Evolutionary conservation across 1,140 invertebrate genomes (phyloP), one percentile per base, ranked within the genome.

Genomic region (Danaus plexippus): DNA sequence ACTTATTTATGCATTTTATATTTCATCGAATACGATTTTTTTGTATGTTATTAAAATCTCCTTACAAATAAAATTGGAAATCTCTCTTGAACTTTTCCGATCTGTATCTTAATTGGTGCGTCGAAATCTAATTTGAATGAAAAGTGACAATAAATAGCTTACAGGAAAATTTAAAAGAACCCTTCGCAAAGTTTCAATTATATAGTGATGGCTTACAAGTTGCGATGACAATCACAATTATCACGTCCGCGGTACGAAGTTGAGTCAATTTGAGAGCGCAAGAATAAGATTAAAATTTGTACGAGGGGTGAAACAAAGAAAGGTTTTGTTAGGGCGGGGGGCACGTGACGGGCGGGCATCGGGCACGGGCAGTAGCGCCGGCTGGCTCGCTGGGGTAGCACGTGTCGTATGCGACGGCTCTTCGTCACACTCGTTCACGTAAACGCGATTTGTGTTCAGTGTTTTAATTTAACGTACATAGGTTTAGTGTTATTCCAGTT

Each of bases 271-370:
- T 71, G 73, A 69, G 71, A 73, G 64, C 67, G 61, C 58, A 65
- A 67, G 75, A 73, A 68, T 69, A 71, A 84, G 78, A 82, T 82
- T 74, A 75, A 81, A 80, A 80, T 82, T 80, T 84, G 80, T 78
- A 72, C 73, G 54, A 64, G 73, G 73, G 77, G 73, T 63, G 78
- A 80, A 83, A 85, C 81, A 85, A 85, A 85, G 79, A 81, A 85
- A 81, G 68, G 66, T 69, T 70, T 68, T 70, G 62, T 69, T 32
- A 70, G 76, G 81, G 79, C 73, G 77, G 74, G 77, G 77, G 79
- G 69, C 66, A 61, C 59, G 57, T 63, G 66, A 53, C 63, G 65
- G 68, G 66, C 71, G 68, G 64, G 63, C 61, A 57, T 59, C 59
- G 48, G 50, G 56, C 52, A 32, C 52, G 54, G 59, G 52, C 73